phyloP scores from a whole-genome alignment of 2,113 vertebrate genomes.

The Erythrocebus patas region DNA sequence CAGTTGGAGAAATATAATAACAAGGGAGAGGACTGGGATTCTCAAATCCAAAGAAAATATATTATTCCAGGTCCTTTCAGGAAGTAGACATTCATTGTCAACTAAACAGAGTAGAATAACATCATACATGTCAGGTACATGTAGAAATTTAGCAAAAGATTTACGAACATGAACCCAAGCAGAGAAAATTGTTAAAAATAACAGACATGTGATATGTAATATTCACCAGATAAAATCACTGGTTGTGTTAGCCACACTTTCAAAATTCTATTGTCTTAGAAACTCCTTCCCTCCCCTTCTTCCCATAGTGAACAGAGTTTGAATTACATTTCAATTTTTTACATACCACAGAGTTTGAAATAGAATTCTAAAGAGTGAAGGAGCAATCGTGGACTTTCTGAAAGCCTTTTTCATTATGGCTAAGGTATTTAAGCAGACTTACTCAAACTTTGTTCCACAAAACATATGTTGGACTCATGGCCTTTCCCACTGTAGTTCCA shows the following conservation, averaged over 20 bases:
- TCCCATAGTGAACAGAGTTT: not conserved
- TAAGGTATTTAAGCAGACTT: not conserved
- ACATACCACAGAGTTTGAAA: not conserved
- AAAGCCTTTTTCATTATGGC: not conserved
- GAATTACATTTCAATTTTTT: not conserved
- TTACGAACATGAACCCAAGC: conserved; percentile 58
- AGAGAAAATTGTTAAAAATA: conserved; percentile 46
- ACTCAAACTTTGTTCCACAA: not conserved
- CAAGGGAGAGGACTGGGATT: conserved; percentile 19
- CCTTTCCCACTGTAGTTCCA: not conserved
- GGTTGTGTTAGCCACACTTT: not conserved
- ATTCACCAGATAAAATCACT: not conserved
- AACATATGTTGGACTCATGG: not conserved
- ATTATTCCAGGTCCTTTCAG: conserved; percentile 21
- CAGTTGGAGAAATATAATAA: conserved; percentile 6
- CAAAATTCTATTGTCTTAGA: not conserved
- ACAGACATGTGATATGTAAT: not conserved
- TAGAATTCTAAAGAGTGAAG: not conserved
- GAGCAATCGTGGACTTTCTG: not conserved
- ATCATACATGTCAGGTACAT: not conserved
- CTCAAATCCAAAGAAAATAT: not conserved
- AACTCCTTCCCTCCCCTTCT: not conserved
- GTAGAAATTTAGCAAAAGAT: not conserved
- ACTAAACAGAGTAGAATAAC: conserved; percentile 27
- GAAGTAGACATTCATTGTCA: conserved; percentile 10